A percentile compares a stretch with the other conserved stretches of the same genome.
phyloP scores from a whole-genome alignment of 2,888 invertebrate species.

The Homarus gammarus region DNA sequence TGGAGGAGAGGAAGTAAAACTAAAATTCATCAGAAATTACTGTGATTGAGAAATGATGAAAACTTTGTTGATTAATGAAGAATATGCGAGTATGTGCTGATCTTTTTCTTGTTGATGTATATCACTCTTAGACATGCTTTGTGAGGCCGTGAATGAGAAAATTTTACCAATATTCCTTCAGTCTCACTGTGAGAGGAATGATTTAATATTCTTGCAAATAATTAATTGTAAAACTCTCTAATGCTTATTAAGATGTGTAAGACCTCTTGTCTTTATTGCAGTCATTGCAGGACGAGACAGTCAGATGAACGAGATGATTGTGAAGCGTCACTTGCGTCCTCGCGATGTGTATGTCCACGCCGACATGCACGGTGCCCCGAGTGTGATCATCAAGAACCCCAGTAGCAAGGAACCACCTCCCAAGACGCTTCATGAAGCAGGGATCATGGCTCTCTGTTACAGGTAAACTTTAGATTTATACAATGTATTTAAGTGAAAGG shows the following conservation, averaged over 20 bases:
- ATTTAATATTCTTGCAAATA: no score
- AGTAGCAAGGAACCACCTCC: slow-evolving; percentile 84
- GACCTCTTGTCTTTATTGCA: slow-evolving; percentile 78
- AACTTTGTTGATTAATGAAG: no score
- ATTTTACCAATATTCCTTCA: no score
- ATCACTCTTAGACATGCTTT: no score
- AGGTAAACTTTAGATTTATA: slow-evolving; percentile 43
- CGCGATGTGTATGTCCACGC: slow-evolving; percentile 98
- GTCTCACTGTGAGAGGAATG: no score
- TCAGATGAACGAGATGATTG: slow-evolving; percentile 98
- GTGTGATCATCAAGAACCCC: slow-evolving; percentile 93
- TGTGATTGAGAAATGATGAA: no score
- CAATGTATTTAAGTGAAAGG: background rate
- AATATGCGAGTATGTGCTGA: no score
- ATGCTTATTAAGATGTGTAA: background rate
- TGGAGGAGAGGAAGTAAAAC: no score
- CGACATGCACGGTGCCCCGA: slow-evolving; percentile 94
- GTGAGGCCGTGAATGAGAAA: background rate
- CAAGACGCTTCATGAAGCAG: slow-evolving; percentile 90
- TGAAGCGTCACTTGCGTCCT: slow-evolving; percentile 92
- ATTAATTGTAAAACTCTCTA: no score
- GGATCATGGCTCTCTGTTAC: slow-evolving; percentile 76
- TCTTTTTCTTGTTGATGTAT: no score
- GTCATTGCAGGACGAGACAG: slow-evolving; percentile 97
- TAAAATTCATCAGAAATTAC: no score